These are phyloP conservation scores for Cyphomyrus plagiostoma DNA, from an alignment of 2,113 vertebrate genomes.

Conservation along the genomic window DNA sequence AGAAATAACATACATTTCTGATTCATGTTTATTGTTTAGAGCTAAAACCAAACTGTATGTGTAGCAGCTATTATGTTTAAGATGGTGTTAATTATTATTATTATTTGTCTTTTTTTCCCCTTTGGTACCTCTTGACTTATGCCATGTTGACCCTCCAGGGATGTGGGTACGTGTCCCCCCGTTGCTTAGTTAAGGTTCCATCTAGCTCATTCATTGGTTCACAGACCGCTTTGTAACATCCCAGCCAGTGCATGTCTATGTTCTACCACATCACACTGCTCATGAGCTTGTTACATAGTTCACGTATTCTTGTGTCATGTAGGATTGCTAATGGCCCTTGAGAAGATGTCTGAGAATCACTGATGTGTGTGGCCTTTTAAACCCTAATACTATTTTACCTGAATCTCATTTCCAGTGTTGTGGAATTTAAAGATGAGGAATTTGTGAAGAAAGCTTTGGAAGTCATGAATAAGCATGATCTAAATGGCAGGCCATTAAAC, in stretches of 20 bases:
- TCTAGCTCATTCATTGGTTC: not conserved
- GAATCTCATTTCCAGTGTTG: constrained; percentile 68
- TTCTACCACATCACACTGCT: not conserved
- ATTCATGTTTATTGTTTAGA: not conserved
- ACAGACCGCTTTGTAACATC: not conserved
- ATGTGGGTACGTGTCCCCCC: constrained; percentile 61
- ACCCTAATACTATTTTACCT: not conserved
- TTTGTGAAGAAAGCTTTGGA: constrained; percentile 95
- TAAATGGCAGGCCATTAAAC: constrained; percentile 90
- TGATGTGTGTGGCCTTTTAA: not conserved
- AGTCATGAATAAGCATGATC: constrained; percentile 92
- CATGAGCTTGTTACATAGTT: not conserved
- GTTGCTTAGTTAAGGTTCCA: not conserved
- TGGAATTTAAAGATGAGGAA: constrained; percentile 98
- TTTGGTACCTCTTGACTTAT: constrained; percentile 38
- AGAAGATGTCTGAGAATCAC: not conserved
- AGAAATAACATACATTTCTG: not conserved
- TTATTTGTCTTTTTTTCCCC: constrained; percentile 45
- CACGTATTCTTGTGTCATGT: not conserved
- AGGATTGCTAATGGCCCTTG: not conserved
- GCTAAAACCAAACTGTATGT: not conserved
- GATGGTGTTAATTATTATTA: constrained; percentile 56
- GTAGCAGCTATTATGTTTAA: not conserved
- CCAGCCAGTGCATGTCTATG: not conserved
- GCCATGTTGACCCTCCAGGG: constrained; percentile 22